Evolutionary conservation across 35 echinoderm and acorn worm species (phyloP), one percentile per base, ranked within the genome.

Genomic region (Ptychodera flava): DNA sequence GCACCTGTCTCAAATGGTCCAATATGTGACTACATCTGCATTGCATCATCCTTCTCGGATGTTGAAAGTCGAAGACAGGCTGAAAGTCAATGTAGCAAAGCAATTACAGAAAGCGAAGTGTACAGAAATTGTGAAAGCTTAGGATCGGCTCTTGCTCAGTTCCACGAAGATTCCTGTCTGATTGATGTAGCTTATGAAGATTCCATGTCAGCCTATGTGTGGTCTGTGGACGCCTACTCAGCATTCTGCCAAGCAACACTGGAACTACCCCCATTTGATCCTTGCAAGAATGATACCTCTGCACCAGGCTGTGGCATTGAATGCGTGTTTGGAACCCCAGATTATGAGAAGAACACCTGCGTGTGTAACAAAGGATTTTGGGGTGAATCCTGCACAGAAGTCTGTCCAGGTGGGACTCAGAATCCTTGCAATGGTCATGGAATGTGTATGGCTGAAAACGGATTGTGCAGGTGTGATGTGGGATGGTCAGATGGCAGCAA

Each of bases 401-500:
- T 80, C 29, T 97, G 94, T 77, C 94, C 94, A 38, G 88, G 91
- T 79, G 90, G 91, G 82, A 34, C 89, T 34, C 75, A 88, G 27
- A 89, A 84, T 31, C 91, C 94, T 28, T 97, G 94, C 82, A 93
- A 93, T 80, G 38, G 81, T 30, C 85, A 85, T 33, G 94, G 94
- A 28, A 37, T 79, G 0, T 97, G 94, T 76, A 82, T 89, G 79
- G 80, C 85, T 85, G 81, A 92, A 82, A 90, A 80, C 76, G 94
- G 94, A 35, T 22, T 85, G 6, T 97, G 94, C 64, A 79, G 84
- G 16, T 97, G 94, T 92, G 91, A 90, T n/a, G 38, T 89, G 30
- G 87, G 91, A 33, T 96, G 94, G 94, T 81, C 90, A 37, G 35
- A 90, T 45, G 88, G 80, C 32, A 97, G 88, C 83, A 86, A 97